phyloP scores from a whole-genome alignment of 2,113 vertebrate species.

The Phalacrocorax aristotelis region DNA sequence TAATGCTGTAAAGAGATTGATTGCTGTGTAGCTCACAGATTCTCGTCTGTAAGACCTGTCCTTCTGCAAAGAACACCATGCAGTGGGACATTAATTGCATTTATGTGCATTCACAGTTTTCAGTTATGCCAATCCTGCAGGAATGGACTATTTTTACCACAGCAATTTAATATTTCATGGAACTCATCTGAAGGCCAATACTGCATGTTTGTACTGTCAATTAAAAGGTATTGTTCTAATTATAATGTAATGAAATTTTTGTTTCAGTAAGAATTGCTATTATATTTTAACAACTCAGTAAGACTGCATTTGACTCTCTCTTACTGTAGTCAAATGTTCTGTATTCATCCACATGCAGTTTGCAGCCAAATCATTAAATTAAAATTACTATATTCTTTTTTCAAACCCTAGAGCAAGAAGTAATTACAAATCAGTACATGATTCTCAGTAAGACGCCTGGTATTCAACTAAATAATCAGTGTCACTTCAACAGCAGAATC shows the following conservation, averaged over 20 bases:
- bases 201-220: neutral
- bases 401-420: neutral
- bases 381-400: slow-evolving; percentile 32
- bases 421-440: neutral
- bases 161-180: neutral
- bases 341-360: neutral
- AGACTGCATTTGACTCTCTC: neutral
- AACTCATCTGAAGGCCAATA: neutral
- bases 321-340: neutral
- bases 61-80: neutral
- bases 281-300: slow-evolving; percentile 1
- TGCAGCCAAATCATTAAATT: slow-evolving; percentile 25
- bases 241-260: neutral
- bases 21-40: neutral
- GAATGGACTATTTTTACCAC: neutral
- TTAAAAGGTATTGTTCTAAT: neutral
- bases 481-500: neutral
- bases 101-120: neutral
- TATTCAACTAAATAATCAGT: neutral
- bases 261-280: neutral
- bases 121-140: neutral
- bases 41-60: neutral
- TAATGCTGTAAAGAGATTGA: neutral
- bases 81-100: neutral
- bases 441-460: neutral